Percentiles rank a stretch among this genome's conserved stretches.
Evolutionary conservation across 2,888 invertebrate genomes (phyloP).

Genomic region (Apamea crenata): DNA sequence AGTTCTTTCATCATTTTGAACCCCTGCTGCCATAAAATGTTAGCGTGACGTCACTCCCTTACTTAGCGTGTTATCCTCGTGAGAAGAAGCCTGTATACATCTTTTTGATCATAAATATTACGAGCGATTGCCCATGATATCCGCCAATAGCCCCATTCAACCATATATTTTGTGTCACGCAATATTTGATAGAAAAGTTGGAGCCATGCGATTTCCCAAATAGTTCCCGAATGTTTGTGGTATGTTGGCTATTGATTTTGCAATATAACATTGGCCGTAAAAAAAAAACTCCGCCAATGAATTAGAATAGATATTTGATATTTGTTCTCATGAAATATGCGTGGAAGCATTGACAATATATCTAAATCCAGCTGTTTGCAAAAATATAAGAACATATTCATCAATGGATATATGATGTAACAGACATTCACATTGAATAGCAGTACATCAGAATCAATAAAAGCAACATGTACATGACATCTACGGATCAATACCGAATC

Average conservation of each 20-base stretch:
- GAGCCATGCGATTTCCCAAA: slow-evolving; percentile 19
- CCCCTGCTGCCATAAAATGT: slow-evolving; percentile 24
- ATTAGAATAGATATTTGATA: neutral
- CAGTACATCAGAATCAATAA: slow-evolving; percentile 19
- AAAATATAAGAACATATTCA: neutral
- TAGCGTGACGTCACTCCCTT: slow-evolving; percentile 22
- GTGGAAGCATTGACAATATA: neutral
- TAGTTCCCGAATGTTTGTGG: slow-evolving; percentile 23
- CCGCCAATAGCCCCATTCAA: slow-evolving; percentile 40
- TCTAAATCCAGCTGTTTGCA: neutral
- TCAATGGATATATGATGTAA: neutral
- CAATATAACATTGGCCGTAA: neutral
- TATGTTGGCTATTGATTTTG: slow-evolving; percentile 22
- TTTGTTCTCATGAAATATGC: neutral
- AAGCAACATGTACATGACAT: slow-evolving; percentile 34
- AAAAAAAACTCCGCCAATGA: neutral
- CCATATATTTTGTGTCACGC: slow-evolving; percentile 52
- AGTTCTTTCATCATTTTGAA: slow-evolving; percentile 23
- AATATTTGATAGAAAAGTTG: slow-evolving; percentile 35
- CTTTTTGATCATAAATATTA: slow-evolving; percentile 46
- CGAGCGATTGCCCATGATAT: slow-evolving; percentile 44
- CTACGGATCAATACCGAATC: slow-evolving; percentile 48
- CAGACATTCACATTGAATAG: neutral
- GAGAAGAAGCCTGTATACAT: slow-evolving; percentile 39
- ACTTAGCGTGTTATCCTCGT: slow-evolving; percentile 21